Percentiles rank a stretch among this genome's conserved stretches.
phyloP scores from a whole-genome alignment of 2,888 invertebrate genomes.

The Drosophila rubida region DNA sequence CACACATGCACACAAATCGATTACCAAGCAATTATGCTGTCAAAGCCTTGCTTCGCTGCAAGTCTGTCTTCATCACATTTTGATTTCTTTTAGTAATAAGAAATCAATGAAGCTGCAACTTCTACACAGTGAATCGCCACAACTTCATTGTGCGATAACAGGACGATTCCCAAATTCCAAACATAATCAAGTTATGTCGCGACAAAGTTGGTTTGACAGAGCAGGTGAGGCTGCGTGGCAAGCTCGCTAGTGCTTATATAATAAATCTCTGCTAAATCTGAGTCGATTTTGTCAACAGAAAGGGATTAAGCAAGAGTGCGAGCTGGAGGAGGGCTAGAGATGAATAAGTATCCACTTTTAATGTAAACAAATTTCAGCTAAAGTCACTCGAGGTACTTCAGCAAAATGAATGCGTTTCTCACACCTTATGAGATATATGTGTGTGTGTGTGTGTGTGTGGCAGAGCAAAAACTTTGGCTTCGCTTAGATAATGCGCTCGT shows the following conservation, averaged over 20 bases:
- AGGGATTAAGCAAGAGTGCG: not conserved
- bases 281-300: conserved; percentile 1
- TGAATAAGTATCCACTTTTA: conserved; percentile 15
- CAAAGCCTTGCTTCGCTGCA: too few relatives aligned
- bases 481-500: conserved; percentile 51
- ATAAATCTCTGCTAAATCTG: not conserved
- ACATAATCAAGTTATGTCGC: too few relatives aligned
- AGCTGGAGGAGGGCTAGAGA: not conserved
- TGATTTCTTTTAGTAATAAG: too few relatives aligned
- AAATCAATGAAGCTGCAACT: too few relatives aligned
- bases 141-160: too few relatives aligned
- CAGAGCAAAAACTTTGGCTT: conserved; percentile 23
- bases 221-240: too few relatives aligned
- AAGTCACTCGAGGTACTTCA: conserved; percentile 35
- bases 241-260: not conserved
- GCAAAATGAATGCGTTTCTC: conserved; percentile 54
- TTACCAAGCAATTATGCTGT: too few relatives aligned
- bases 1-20: too few relatives aligned
- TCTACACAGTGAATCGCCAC: too few relatives aligned
- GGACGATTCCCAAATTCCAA: too few relatives aligned
- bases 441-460: not conserved
- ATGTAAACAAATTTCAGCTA: conserved; percentile 35
- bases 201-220: too few relatives aligned
- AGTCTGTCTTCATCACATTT: too few relatives aligned
- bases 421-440: conserved; percentile 32